Evolutionary conservation across 1,140 invertebrate genomes (phyloP), one percentile per base, ranked within the genome.

Genomic region (Drosophila trapezifrons): DNA sequence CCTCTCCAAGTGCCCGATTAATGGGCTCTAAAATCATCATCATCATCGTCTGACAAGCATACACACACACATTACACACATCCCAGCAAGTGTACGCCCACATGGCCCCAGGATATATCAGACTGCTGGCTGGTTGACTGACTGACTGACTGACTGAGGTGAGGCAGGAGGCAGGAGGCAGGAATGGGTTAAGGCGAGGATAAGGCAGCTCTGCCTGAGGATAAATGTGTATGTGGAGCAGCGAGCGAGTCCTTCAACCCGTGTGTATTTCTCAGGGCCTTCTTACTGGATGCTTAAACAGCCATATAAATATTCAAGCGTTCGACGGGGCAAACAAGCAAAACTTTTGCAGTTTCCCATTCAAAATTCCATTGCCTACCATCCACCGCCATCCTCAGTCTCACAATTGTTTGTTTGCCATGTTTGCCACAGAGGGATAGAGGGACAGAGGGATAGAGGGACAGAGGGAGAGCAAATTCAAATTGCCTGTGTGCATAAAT

Each of bases 401-500:
- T 29, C 43, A 18, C 38, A 38, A 59, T 63, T 35, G 58, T 67
- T 58, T 69, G 45, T 40, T 67, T 51, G 38, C 13, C 35, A 13
- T 56, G 37, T 59, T 27, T 56, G 54, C 35, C 38, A n/a, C 22
- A 22, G 4, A 22, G 22, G 4, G 22, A 22, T 2, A 38, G 29
- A n/a, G 17, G 10, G 22, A 27, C 9, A 37, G 38, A 47, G 42
- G 42, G 13, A 35, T 12, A 7, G 27, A 29, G 3, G 1, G 0
- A 22, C 2, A 22, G 2, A 38, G 29, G 15, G 37, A 40, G 42
- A 47, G 45, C 69, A 75, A 51, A 75, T 75, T 75, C 60, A 83
- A 83, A 84, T 83, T 83, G 76, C 57, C 76, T 80, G 57, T 84
- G 65, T 83, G 80, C 71, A 83, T 84, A 84, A 79, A 84, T 84